These are phyloP conservation scores for Protosalanx chinensis DNA, from an alignment of 2,797 vertebrate genomes.

Conservation along the genomic window DNA sequence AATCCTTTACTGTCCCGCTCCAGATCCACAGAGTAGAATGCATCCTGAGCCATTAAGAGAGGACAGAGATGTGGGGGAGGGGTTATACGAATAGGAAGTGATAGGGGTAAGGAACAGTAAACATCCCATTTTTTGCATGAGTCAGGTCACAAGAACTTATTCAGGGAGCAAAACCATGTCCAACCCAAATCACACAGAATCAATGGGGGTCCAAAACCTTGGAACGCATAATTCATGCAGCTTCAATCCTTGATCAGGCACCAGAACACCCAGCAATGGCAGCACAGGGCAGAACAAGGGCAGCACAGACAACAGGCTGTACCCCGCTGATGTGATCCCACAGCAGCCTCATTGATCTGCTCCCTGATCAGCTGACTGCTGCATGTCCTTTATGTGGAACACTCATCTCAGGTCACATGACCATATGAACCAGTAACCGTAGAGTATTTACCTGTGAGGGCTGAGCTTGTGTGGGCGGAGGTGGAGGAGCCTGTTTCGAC, in stretches of 20 bases:
- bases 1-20: slow-evolving; percentile 97
- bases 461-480: slow-evolving; percentile 75
- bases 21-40: slow-evolving; percentile 95
- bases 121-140: neutral
- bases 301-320: slow-evolving; percentile 33
- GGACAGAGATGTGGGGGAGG: neutral
- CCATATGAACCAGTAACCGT: too few relatives aligned
- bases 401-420: neutral
- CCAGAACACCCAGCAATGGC: slow-evolving; percentile 53
- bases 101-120: neutral
- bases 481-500: slow-evolving; percentile 82
- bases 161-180: slow-evolving; percentile 45
- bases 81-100: neutral
- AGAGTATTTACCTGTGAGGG: slow-evolving; percentile 74
- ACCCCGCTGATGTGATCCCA: slow-evolving; percentile 5
- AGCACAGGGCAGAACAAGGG: slow-evolving; percentile 50
- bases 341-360: neutral
- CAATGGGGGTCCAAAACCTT: slow-evolving; percentile 49
- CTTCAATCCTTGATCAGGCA: slow-evolving; percentile 41
- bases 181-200: slow-evolving; percentile 50
- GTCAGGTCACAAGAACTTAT: slow-evolving; percentile 40
- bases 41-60: slow-evolving; percentile 71
- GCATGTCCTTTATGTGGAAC: neutral
- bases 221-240: slow-evolving; percentile 54
- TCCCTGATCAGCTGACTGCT: neutral